Evolutionary conservation across 64 coral and sea anemone species (phyloP), one percentile per base, ranked within the genome.

Genomic region (Stylophora pistillata): DNA sequence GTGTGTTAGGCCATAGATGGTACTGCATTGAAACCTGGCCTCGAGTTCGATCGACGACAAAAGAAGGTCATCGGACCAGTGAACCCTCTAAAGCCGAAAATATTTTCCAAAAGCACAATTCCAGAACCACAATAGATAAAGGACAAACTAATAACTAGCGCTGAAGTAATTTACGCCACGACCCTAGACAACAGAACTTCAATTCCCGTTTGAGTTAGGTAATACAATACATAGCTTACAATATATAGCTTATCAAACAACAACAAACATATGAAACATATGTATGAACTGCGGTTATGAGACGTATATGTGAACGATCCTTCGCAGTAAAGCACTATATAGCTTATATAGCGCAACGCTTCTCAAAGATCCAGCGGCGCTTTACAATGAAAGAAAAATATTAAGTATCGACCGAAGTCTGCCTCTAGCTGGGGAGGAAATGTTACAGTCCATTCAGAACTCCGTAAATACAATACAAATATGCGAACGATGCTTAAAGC

Each of bases 21-120:
- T 74, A 79, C 74, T 13, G 73, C 87, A 20, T 89, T 89, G 78
- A 89, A 79, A 31, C 87, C 87, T 23, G 77, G 87, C 87, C 77
- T 89, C 31, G 73, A 89, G 77, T 87, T 87, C 52, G 86, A 87
- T 76, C 69, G 74, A 74, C 86, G 86, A 57, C 86, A 74, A 17
- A 87, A 87, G 74, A 52, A 74, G n/a, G 74, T 68, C 58, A 71
- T 87, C 30, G 86, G 86, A 56, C 86, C 74, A 68, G 32, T 71
- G 58, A 71, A 87, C 30, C 86, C 55, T 10, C 69, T 76, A 74
- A 71, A 87, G 74, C 74, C 74, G 73, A 21, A 87, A 54, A 74
- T 87, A 74, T 53, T 87, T 41, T 74, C 41, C 17, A 58, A 53
- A 31, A 68, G 74, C 74, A 68, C 86, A 29, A 41, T 74, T 68